Percentiles rank a stretch among this genome's conserved stretches.
Conservation (phyloP, 2,888 invertebrate species). For the Scaptomyza polygonia region DNA sequence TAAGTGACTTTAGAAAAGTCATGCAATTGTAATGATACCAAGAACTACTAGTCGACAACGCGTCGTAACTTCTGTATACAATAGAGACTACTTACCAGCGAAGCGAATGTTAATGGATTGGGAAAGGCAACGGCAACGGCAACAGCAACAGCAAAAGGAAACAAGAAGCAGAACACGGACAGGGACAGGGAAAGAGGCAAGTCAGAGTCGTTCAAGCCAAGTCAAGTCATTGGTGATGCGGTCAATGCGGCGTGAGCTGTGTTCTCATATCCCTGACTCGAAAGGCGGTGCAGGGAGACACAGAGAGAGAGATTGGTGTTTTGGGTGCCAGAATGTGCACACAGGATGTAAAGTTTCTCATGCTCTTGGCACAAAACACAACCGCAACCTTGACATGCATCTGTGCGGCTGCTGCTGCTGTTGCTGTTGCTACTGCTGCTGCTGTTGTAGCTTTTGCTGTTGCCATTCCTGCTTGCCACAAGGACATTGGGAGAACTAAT, state of each 20-base stretch:
- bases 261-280: not conserved
- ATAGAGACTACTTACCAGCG: conserved; percentile 53
- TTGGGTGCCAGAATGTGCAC: conserved; percentile 4
- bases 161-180: conserved; percentile 31
- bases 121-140: conserved; percentile 5
- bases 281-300: not conserved
- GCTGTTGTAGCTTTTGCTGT: conserved; percentile 18
- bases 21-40: conserved; percentile 29
- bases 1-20: conserved; percentile 21
- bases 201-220: conserved; percentile 24
- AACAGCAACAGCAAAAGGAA: conserved; percentile 37
- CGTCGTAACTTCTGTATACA: conserved; percentile 53
- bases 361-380: conserved; percentile 42
- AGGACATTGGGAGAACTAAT: conserved; percentile 41
- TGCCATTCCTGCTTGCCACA: conserved; percentile 40
- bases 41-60: conserved; percentile 33
- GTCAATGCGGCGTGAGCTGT: conserved; percentile 52
- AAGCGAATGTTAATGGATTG: conserved; percentile 63
- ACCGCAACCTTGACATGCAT: conserved; percentile 77
- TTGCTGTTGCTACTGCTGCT: conserved; percentile 25
- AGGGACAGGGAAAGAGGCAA: conserved; percentile 16
- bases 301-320: not conserved
- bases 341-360: conserved; percentile 21
- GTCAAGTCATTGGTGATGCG: conserved; percentile 65
- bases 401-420: conserved; percentile 57